A percentile compares a stretch with the other conserved stretches of the same genome.
phyloP scores from a whole-genome alignment of 2,797 vertebrate genomes.

The Takifugu rubripes region DNA sequence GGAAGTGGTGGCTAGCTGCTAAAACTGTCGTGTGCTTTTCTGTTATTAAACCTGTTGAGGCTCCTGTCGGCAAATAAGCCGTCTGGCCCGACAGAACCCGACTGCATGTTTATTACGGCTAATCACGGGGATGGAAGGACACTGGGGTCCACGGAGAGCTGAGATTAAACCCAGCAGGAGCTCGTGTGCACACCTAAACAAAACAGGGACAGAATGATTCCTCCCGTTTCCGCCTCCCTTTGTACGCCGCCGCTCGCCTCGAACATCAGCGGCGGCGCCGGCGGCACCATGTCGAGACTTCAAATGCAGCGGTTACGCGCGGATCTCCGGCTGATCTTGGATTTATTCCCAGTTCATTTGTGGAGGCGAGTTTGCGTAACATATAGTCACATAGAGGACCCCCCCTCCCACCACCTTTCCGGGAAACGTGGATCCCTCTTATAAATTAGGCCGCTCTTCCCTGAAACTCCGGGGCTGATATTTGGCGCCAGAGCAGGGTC shows the following conservation, averaged over 20 bases:
- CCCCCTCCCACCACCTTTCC: no score
- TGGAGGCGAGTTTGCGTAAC: conserved; percentile 11
- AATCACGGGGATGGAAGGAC: conserved; percentile 58
- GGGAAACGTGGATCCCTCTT: conserved; percentile 20
- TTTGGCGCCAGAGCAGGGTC: background rate
- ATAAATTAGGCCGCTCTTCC: conserved; percentile 23
- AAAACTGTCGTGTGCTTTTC: background rate
- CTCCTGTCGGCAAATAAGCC: conserved; percentile 46
- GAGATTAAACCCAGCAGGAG: conserved; percentile 56
- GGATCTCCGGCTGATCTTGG: conserved; percentile 1
- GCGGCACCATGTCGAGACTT: conserved; percentile 3
- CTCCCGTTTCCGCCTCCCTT: conserved; percentile 16
- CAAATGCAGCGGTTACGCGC: conserved; percentile 16
- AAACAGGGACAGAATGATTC: conserved; percentile 27
- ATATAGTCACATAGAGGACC: background rate
- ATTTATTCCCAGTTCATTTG: conserved; percentile 1
- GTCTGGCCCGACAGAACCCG: conserved; percentile 38
- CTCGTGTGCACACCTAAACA: conserved; percentile 43
- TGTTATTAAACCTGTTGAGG: background rate
- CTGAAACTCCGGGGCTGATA: conserved; percentile 9
- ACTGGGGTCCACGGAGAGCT: conserved; percentile 25
- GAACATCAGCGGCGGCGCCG: no score
- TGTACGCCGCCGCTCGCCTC: background rate
- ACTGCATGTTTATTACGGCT: conserved; percentile 53
- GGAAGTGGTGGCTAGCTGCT: no score